Conservation (phyloP, 1,140 invertebrate genomes). For the Cotesia chilonis region DNA sequence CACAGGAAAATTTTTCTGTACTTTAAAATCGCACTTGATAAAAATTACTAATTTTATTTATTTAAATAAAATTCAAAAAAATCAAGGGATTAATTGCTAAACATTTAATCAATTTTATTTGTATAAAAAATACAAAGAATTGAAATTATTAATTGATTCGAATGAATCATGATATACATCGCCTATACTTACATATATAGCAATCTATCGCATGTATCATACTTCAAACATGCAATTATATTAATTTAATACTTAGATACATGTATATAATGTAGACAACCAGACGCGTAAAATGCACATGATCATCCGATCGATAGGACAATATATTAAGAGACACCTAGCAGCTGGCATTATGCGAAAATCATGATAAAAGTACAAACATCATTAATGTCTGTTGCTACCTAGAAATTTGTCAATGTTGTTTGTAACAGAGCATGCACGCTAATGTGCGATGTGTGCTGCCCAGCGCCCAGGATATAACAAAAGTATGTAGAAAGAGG, state of each 20-base stretch:
- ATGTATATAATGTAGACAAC: not conserved
- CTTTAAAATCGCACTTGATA: too few relatives aligned
- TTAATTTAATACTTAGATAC: not conserved
- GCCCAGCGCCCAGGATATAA: slow-evolving; percentile 5
- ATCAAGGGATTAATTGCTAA: too few relatives aligned
- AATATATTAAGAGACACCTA: too few relatives aligned
- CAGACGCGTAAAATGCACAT: not conserved
- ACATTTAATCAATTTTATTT: too few relatives aligned
- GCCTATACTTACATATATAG: too few relatives aligned
- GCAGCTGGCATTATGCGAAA: slow-evolving; percentile 28
- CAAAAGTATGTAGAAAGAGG: slow-evolving; percentile 18
- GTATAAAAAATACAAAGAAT: too few relatives aligned
- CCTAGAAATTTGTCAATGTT: slow-evolving; percentile 24
- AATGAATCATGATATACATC: too few relatives aligned
- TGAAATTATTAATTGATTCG: too few relatives aligned
- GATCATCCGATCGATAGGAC: slow-evolving; percentile 17
- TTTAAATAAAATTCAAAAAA: too few relatives aligned
- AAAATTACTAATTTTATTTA: too few relatives aligned
- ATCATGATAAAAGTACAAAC: slow-evolving; percentile 14
- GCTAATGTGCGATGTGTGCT: too few relatives aligned
- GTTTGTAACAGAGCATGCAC: not conserved
- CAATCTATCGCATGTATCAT: not conserved
- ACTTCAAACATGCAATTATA: slow-evolving; percentile 4
- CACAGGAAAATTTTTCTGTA: too few relatives aligned
- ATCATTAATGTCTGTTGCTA: slow-evolving; percentile 27